Evolutionary conservation across 1,140 invertebrate species (phyloP).

Genomic region (Rhysida immarginata): DNA sequence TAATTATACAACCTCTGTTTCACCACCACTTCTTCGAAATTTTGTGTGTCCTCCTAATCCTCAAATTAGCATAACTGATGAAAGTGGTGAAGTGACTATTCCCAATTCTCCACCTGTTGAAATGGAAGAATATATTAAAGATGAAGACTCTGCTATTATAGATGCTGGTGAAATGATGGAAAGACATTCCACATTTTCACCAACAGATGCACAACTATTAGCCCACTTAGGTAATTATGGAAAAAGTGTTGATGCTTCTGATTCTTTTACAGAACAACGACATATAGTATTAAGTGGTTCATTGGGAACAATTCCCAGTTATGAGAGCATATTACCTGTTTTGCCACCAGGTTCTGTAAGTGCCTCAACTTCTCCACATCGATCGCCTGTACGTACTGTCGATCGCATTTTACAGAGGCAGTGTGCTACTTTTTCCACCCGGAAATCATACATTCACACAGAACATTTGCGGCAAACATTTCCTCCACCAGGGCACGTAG

Average conservation of each 20-base stretch:
- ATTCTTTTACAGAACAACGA: neutral
- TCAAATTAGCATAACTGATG: constrained; percentile 80
- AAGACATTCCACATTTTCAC: neutral
- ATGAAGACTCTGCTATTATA: neutral
- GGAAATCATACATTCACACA: constrained; percentile 16
- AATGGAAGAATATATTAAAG: constrained; percentile 1
- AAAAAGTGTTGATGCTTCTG: neutral
- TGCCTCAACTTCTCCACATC: neutral
- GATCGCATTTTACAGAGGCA: neutral
- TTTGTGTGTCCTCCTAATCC: constrained; percentile 33
- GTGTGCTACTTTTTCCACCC: constrained; percentile 8
- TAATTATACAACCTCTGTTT: neutral
- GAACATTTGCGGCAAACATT: constrained; percentile 18
- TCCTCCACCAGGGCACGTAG: constrained; percentile 15
- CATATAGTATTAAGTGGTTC: neutral
- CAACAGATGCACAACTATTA: neutral
- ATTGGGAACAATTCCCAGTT: neutral
- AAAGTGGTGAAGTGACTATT: constrained; percentile 63
- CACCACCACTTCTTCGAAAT: constrained; percentile 5
- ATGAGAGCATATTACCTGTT: neutral
- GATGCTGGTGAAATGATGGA: neutral
- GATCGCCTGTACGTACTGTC: neutral
- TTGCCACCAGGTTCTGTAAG: neutral
- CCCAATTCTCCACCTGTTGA: constrained; percentile 13
- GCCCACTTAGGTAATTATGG: neutral